These are phyloP conservation scores for Tiliacea citrago DNA, from an alignment of 2,888 invertebrate species.

Conservation along the genomic window DNA sequence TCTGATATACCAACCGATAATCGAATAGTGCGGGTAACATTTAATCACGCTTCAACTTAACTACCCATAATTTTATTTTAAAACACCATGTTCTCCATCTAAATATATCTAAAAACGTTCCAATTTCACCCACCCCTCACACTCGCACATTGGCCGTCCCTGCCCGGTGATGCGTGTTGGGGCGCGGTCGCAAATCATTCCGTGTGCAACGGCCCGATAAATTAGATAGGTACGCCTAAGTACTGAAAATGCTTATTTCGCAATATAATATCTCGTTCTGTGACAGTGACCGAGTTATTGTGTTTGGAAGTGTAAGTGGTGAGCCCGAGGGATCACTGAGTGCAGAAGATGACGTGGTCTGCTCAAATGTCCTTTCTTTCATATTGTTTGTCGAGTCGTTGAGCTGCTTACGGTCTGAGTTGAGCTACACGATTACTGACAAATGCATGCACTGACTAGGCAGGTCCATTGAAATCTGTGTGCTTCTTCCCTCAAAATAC, in stretches of 20 bases:
- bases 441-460: no score
- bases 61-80: background rate
- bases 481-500: no score
- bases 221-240: constrained; percentile 71
- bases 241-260: constrained; percentile 61
- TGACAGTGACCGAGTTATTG: constrained; percentile 35
- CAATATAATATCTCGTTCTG: constrained; percentile 55
- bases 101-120: constrained; percentile 31
- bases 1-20: no score
- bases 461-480: no score
- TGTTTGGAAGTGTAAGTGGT: background rate
- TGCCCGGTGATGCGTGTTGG: constrained; percentile 60
- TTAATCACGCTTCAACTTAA: background rate
- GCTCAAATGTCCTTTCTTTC: no score
- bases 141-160: constrained; percentile 19
- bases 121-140: constrained; percentile 38
- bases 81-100: background rate
- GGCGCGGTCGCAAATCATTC: constrained; percentile 70
- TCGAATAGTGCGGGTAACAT: background rate
- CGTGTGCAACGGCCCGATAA: constrained; percentile 67
- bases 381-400: no score
- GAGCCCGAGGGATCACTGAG: no score
- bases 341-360: no score
- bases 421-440: no score
- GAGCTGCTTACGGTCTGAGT: no score